Base-by-base conservation (phyloP, 2,113 vertebrate genomes). In the Proteles cristata region DNA sequence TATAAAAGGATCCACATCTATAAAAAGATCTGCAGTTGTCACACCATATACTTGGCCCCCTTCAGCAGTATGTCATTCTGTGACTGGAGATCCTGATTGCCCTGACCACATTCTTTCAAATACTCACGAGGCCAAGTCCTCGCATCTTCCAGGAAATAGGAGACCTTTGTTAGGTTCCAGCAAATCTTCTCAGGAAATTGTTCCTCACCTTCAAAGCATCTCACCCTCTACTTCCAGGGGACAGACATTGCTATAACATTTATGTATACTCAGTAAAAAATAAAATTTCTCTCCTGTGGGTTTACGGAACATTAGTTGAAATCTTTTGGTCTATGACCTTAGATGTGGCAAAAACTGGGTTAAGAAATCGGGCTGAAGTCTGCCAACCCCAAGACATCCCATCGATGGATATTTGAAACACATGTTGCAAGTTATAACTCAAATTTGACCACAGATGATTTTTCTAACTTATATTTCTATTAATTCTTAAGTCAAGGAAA, bases 1-100 rank as follows among this genome's bases (percentile, higher is more conserved):
- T 93, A 82, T 97, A 90, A 97, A 95, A 96, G 53, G 79, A 88
- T 55, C 21, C 33, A 45, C 65, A 69, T 66, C 88, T 95, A 95
- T 89, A 79, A 94, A 96, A 96, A 92, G 80, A 80, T 53, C 55
- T 25, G 12, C 77, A 89, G 93, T 55, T 96, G 94, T 94, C 73
- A 93, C 2, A n/a, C 15, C 21, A 14, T 16, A 74, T 77, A 39
- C 28, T 94, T 77, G 79, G 26, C 61, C 26, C 26, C 39, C 43
- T 73, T 31, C 0, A 84, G 79, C 15, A 86, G 68, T 2, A 1
- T 11, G 48, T 76, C 71, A 91, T 63, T 71, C 89, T 92, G 68
- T 50, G 58, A 89, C 33, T n/a, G 88, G 48, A 90, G 80, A 23
- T 97, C 31, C n/a, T 68, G 88, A 48, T 66, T 53, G 26, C 19